These are phyloP conservation scores for Syngnathus rostellatus DNA, from an alignment of 2,797 vertebrate species.

Conservation along the genomic window DNA sequence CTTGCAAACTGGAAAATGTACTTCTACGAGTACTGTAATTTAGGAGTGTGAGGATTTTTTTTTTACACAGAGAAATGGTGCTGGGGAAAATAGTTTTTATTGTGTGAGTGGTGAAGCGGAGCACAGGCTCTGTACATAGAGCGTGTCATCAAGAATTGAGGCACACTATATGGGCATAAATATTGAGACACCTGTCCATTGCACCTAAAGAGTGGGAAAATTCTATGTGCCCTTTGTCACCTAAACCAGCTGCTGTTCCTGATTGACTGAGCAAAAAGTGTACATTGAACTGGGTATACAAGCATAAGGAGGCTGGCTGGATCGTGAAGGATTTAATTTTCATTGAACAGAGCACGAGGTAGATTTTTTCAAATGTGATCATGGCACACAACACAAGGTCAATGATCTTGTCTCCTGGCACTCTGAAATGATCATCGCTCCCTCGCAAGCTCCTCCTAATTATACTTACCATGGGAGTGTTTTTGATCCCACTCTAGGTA, in stretches of 20 bases:
- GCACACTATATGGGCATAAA: neutral
- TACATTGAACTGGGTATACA: neutral
- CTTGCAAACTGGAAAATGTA: no score
- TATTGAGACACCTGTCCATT: neutral
- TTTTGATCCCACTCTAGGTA: neutral
- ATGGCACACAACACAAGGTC: neutral
- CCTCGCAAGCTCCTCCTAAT: neutral
- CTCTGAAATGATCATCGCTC: neutral
- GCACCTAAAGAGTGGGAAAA: no score
- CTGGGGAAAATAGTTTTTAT: no score
- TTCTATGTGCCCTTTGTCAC: no score
- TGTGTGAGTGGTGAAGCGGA: no score
- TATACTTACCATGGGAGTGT: conserved; percentile 1
- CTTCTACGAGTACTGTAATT: no score
- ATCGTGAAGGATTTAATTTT: neutral
- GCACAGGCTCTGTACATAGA: neutral
- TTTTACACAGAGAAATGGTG: no score
- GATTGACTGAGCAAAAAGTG: neutral
- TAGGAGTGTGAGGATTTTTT: no score
- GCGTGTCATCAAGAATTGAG: neutral
- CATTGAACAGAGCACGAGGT: neutral
- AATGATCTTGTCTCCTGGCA: conserved; percentile 2
- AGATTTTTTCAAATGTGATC: neutral
- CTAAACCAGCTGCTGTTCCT: no score
- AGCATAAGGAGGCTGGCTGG: neutral